Percentiles rank a stretch among this genome's conserved stretches.
Evolutionary conservation across 1,140 invertebrate genomes (phyloP).

Genomic region (Melanaphis sacchari): DNA sequence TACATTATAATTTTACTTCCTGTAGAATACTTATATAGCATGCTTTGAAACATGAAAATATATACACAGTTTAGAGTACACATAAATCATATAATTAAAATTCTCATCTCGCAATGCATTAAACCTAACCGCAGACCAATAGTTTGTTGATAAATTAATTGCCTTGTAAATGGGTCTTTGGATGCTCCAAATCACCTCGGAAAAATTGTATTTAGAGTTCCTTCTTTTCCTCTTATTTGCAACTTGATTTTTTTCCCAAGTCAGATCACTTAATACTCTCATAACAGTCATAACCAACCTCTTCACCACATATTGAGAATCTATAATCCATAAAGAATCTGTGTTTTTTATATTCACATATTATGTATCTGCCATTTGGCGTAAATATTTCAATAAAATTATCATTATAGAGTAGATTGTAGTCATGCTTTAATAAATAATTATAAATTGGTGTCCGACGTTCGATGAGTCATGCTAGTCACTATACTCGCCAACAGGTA

Average conservation of each 20-base stretch:
- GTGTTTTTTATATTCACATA: not conserved
- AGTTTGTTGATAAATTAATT: too few relatives aligned
- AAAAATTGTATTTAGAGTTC: too few relatives aligned
- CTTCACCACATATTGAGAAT: not conserved
- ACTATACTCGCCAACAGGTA: too few relatives aligned
- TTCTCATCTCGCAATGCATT: not conserved
- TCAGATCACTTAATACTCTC: too few relatives aligned
- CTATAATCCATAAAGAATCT: not conserved
- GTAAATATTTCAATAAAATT: not conserved
- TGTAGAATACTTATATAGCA: not conserved
- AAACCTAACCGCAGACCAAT: not conserved
- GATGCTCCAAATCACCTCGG: too few relatives aligned
- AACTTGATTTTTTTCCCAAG: too few relatives aligned
- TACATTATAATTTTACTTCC: not conserved
- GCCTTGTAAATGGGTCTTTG: too few relatives aligned
- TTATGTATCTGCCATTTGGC: not conserved
- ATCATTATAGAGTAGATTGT: not conserved
- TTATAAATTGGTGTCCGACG: not conserved
- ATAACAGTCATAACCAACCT: not conserved
- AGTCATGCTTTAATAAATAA: not conserved
- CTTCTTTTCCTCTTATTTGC: too few relatives aligned
- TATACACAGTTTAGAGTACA: not conserved
- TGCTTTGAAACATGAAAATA: not conserved
- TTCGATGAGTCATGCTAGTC: too few relatives aligned
- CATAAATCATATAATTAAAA: not conserved